Base-by-base conservation (phyloP, 2,888 invertebrate genomes). In the Apamea epomidion region DNA sequence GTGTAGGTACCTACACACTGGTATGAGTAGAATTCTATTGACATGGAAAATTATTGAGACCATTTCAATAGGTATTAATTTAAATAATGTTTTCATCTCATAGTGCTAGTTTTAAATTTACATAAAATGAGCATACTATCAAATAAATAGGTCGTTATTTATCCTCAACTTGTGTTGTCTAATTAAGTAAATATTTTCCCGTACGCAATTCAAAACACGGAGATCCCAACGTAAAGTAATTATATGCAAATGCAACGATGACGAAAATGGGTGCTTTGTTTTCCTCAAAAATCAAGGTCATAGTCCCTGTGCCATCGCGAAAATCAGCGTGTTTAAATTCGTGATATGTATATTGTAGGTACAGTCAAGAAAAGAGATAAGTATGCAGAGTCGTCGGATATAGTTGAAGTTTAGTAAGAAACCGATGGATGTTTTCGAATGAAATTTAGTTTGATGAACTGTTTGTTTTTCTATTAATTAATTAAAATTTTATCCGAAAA, bases 61-160 rank as follows among this genome's bases (percentile, higher is more conserved):
- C 29, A 25, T n/a, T 72, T 45, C 45, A 48, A 45, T 68, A 62
- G 48, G 70, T 70, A 25, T 37, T 29, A n/a, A 64, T 76, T 18
- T 45, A 37, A 48, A 58, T 42, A 42, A 29, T 37, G 12, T 48
- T 42, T 25, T 51, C 3, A 42, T 82, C 14, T 60, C 37, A 45
- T 21, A 10, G 32, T 60, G 12, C 18, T 74, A 29, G 7, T 54
- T 71, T 81, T 1, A 21, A 62, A 42, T 79, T 51, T 72, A 45
- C 64, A 72, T 45, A 71, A 21, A 69, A 70, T 71, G 16, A 7
- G 48, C 37, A 58, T 70, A 16, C n/a, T 45, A 67, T 29, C 18
- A 29, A 80, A 10, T 70, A 45, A 48, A 81, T 81, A 64, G 32
- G 42, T 81, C 2, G 8, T 18, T 51, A 81, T 76, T 58, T 81